Evolutionary conservation across 2,113 vertebrate genomes (phyloP), one percentile per base, ranked within the genome.

Genomic region (Climacteris rufus): DNA sequence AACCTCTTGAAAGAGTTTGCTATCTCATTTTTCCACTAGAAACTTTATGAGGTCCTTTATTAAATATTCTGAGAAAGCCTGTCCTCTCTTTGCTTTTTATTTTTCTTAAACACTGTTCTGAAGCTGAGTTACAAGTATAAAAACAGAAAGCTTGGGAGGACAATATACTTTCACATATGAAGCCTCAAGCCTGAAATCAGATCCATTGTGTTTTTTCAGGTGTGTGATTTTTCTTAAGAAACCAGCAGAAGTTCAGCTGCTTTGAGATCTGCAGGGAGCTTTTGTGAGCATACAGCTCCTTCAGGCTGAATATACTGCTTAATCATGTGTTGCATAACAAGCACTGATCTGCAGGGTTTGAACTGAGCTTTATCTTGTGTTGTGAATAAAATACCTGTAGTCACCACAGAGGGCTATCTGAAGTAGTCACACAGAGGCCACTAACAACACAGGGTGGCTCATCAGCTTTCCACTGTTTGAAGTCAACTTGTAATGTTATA

Each of bases 251-350:
- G 20, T 60, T 90, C 37, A 37, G 49, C 13, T 88, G 49, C 75
- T 90, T 83, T 90, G 71, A 94, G 83, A 80, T 63, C 86, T 90
- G 68, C 50, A 77, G 88, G 94, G 88, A 93, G 54, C 50, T 83
- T 75, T 81, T 89, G 50, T 2, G 16, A 90, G 20, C n/a, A 57
- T 69, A 83, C 0, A 1, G 68, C 59, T 88, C 94, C 70, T 92
- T 93, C 82, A 77, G 85, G 83, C 79, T 94, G 85, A 92, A 86
- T 93, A 24, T 80, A 11, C 75, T 93, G 71, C 74, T 63, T 79
- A 82, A 87, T 94, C 61, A 59, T 37, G 69, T 70, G 49, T 91
- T 82, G 44, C 22, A 8, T 89, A 76, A 91, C 28, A 59, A 52
- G 40, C 56, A 28, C 18, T 68, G 52, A 68, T 85, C 74, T 91